phyloP scores from a whole-genome alignment of 2,113 vertebrate species.

The Oreochromis aureus region DNA sequence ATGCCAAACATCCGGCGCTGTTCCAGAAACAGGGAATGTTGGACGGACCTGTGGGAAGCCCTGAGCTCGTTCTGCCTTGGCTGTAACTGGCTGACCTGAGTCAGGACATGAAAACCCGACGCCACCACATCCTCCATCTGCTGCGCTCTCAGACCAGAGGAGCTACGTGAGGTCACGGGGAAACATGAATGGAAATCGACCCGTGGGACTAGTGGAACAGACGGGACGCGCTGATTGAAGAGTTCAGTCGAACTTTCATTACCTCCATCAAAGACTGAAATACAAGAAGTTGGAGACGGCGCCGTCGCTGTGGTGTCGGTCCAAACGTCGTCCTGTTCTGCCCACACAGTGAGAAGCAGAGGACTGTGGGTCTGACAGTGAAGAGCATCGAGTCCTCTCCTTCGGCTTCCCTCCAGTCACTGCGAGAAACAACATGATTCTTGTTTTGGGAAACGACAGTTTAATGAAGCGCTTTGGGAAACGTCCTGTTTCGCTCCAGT shows the following conservation, averaged over 20 bases:
- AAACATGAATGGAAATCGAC: accelerated
- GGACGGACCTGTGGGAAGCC: neutral
- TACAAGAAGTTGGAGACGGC: neutral
- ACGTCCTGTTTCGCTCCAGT: neutral
- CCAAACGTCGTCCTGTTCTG: neutral
- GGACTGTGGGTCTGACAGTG: neutral
- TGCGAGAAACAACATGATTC: neutral
- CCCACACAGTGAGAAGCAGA: neutral
- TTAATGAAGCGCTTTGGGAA: neutral
- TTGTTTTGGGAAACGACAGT: neutral
- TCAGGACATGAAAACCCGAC: neutral
- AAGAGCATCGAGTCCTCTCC: accelerated
- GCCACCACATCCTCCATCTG: neutral
- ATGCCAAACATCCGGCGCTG: neutral
- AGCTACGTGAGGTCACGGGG: neutral
- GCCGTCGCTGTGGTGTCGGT: neutral
- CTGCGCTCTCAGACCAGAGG: neutral
- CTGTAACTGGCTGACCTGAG: neutral
- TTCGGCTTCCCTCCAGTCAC: neutral
- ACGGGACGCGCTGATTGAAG: neutral
- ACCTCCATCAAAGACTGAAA: neutral
- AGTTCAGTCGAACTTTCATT: neutral
- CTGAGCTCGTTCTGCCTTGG: neutral
- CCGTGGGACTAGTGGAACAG: neutral
- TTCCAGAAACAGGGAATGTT: neutral